Conservation (phyloP, 2,797 vertebrate genomes). For the Melanotaenia parkinsoni region DNA sequence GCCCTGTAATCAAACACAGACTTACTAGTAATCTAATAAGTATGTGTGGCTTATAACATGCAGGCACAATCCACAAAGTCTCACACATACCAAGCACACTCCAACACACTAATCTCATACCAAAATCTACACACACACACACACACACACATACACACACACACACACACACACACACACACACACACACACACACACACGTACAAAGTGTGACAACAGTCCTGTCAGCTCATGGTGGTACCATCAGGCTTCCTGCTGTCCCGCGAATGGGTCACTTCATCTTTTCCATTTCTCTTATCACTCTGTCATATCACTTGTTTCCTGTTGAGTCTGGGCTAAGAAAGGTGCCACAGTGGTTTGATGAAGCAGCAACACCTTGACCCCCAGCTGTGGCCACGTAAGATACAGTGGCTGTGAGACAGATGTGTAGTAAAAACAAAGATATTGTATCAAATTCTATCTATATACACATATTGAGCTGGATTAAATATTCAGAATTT, state of each 20-base stretch:
- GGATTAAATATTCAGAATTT: too few relatives aligned
- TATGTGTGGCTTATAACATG: neutral
- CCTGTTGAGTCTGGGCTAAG: constrained; percentile 38
- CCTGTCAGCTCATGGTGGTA: constrained; percentile 66
- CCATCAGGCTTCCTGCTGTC: constrained; percentile 76
- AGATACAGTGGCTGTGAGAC: neutral
- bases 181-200: constrained; percentile 30
- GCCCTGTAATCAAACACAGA: constrained; percentile 9
- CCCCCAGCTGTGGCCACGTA: constrained; percentile 5
- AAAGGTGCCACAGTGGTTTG: constrained; percentile 16
- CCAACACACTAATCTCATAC: constrained; percentile 14
- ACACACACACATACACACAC: constrained; percentile 37
- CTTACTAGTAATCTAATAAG: neutral
- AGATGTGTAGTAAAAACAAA: neutral
- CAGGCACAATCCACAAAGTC: constrained; percentile 37
- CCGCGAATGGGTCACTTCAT: constrained; percentile 74
- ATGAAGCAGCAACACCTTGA: constrained; percentile 1
- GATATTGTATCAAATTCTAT: too few relatives aligned
- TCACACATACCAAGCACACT: constrained; percentile 22
- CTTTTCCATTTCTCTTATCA: constrained; percentile 59
- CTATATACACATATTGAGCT: too few relatives aligned
- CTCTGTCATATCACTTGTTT: constrained; percentile 49
- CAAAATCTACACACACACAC: constrained; percentile 24
- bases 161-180: constrained; percentile 17
- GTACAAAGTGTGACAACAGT: constrained; percentile 64